These are phyloP conservation scores for Tokudaia tokunoshimensis DNA, from an alignment of 2,797 vertebrate genomes.

Conservation along the genomic window DNA sequence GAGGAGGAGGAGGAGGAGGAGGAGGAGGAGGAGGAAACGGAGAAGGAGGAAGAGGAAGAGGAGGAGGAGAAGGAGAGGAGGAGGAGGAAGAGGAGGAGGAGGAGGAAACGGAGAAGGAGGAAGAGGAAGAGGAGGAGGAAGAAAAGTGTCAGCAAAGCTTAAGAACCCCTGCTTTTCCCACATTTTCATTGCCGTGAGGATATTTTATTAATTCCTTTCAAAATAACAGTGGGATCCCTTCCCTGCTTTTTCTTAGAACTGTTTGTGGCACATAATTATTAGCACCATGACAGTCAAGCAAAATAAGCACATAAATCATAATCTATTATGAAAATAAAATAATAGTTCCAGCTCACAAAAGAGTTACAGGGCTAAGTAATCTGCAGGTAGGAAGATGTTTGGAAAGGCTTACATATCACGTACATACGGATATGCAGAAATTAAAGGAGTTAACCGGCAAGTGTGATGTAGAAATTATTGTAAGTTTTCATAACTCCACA, in stretches of 20 bases:
- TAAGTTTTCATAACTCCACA: neutral
- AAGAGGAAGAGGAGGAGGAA: neutral
- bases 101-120: no score
- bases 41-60: no score
- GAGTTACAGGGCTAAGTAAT: neutral
- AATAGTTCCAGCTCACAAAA: neutral
- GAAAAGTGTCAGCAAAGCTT: neutral
- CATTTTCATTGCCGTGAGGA: neutral
- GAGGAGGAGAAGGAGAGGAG: no score
- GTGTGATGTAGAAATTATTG: neutral
- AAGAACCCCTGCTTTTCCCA: neutral
- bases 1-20: no score
- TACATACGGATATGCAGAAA: neutral
- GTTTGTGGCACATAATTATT: slow-evolving; percentile 5
- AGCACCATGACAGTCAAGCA: neutral
- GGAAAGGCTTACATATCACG: no score
- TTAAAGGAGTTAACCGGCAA: neutral
- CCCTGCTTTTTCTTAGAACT: neutral
- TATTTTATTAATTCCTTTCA: neutral
- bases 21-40: no score
- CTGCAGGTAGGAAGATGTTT: neutral
- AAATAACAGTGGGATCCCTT: neutral
- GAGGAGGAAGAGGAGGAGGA: no score
- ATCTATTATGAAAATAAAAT: neutral
- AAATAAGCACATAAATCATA: neutral